A percentile compares a stretch with the other conserved stretches of the same genome.
phyloP scores from a whole-genome alignment of 2,888 invertebrate genomes.

The Girardia tigrina region DNA sequence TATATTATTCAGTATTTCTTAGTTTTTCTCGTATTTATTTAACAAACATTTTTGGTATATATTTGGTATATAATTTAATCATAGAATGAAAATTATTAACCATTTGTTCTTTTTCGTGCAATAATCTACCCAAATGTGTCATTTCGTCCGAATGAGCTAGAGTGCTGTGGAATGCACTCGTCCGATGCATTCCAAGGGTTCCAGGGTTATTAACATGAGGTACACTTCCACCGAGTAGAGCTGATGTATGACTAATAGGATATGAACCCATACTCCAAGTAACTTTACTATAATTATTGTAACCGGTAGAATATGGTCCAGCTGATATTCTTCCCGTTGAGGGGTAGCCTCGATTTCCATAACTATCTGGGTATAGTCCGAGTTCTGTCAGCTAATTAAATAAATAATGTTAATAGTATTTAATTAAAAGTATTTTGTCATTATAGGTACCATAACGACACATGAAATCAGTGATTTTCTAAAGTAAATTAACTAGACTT shows the following conservation, averaged over 20 bases:
- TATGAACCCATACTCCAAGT: slow-evolving; percentile 11
- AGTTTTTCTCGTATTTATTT: too few species aligned
- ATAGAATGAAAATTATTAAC: neutral
- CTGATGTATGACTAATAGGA: neutral
- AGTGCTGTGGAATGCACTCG: slow-evolving; percentile 27
- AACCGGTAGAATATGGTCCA: slow-evolving; percentile 8
- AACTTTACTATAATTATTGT: slow-evolving; percentile 6
- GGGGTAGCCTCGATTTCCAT: neutral
- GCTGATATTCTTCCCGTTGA: slow-evolving; percentile 1
- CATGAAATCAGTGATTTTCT: too few species aligned
- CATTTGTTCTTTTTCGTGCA: slow-evolving; percentile 34
- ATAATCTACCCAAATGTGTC: neutral
- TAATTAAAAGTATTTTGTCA: too few species aligned
- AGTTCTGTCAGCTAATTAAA: neutral
- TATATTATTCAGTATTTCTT: too few species aligned
- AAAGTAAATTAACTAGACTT: too few species aligned
- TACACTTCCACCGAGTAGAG: neutral
- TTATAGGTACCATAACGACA: too few species aligned
- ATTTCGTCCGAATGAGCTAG: neutral
- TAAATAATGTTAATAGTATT: neutral
- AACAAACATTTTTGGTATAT: too few species aligned
- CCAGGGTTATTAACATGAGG: neutral
- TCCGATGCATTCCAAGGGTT: neutral
- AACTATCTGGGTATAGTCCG: neutral
- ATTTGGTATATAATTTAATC: too few species aligned